A percentile compares a stretch with the other conserved stretches of the same genome.
Evolutionary conservation across 2,113 vertebrate species (phyloP).

Genomic region (Chlorodrepanis virens): DNA sequence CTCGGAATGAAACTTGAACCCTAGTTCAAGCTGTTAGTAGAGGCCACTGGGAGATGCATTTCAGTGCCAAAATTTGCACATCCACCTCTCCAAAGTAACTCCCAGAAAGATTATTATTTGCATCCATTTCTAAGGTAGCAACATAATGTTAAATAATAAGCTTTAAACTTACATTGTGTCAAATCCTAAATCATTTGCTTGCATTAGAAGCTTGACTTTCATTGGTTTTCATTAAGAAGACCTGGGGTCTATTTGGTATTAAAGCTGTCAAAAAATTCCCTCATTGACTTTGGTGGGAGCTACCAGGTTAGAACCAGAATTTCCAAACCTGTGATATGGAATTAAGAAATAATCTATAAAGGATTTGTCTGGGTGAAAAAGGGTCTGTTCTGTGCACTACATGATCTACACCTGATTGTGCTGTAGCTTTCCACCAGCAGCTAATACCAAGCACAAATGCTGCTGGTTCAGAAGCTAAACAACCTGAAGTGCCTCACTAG

Average conservation of each 20-base stretch:
- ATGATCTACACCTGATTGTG: not conserved
- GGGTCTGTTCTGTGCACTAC: not conserved
- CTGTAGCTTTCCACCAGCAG: not conserved
- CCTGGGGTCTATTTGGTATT: not conserved
- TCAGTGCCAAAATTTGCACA: not conserved
- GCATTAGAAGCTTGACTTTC: not conserved
- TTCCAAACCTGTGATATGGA: not conserved
- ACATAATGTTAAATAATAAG: not conserved
- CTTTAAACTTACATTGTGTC: not conserved
- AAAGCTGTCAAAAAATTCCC: not conserved
- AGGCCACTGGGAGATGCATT: not conserved
- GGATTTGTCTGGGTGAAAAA: not conserved
- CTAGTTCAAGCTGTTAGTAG: not conserved
- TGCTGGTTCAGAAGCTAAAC: not conserved
- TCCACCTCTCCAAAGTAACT: not conserved
- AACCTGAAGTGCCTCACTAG: not conserved
- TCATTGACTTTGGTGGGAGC: not conserved
- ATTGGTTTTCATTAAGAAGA: not conserved
- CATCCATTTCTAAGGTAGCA: not conserved
- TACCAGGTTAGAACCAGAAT: not conserved
- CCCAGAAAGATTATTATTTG: not conserved
- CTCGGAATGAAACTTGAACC: slow-evolving; percentile 19
- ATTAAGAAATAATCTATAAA: not conserved
- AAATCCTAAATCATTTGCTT: not conserved
- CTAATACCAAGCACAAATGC: not conserved